phyloP scores from a whole-genome alignment of 1,140 invertebrate species.

The Hermatobates lingyangjiaoensis region DNA sequence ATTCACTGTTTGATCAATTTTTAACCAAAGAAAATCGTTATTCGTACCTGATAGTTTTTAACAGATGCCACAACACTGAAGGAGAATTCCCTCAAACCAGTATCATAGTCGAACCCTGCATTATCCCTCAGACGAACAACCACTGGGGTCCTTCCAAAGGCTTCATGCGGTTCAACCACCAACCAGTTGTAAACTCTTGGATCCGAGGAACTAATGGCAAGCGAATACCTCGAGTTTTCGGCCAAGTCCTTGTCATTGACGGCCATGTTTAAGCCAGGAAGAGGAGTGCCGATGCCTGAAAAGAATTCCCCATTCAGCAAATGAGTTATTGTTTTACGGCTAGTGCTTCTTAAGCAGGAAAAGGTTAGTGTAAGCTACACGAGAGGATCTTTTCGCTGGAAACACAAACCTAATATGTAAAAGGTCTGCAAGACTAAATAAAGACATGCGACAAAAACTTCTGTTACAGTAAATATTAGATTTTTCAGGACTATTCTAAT shows the following conservation, averaged over 20 bases:
- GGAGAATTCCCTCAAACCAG: conserved; percentile 33
- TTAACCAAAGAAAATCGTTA: background rate
- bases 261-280: conserved; percentile 46
- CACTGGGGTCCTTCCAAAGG: conserved; percentile 50
- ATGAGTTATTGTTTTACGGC: no score
- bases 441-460: no score
- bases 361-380: no score
- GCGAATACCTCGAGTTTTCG: conserved; percentile 49
- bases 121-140: conserved; percentile 47
- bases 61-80: conserved; percentile 52
- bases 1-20: background rate
- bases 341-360: no score
- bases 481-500: no score
- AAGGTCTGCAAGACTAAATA: no score
- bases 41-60: conserved; percentile 26
- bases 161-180: conserved; percentile 39
- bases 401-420: no score
- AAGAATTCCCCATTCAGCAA: no score
- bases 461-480: no score
- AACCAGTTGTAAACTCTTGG: conserved; percentile 39
- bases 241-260: conserved; percentile 56
- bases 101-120: conserved; percentile 48
- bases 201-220: conserved; percentile 29
- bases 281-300: conserved; percentile 24
- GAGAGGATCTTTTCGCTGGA: no score